These are phyloP conservation scores for Temnopleurus reevesii DNA, from an alignment of 53 echinoderm and acorn worm species.

Conservation along the genomic window DNA sequence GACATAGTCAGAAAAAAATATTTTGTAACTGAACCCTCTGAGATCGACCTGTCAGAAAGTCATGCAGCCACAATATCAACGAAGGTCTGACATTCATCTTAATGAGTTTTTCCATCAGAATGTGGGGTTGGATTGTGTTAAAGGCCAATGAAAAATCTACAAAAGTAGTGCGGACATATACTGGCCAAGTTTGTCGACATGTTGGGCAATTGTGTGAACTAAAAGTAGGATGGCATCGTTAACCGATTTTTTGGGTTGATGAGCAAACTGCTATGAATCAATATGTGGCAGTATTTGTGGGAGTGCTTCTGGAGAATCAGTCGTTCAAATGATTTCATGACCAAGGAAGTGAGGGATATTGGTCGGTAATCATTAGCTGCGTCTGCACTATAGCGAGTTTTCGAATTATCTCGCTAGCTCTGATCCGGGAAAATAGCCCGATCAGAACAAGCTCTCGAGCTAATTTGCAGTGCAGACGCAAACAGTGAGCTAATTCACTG, in stretches of 20 bases:
- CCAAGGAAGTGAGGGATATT: neutral
- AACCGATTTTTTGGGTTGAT: neutral
- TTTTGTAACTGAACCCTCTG: too few relatives aligned
- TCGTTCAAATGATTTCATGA: too few relatives aligned
- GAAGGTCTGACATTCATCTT: neutral
- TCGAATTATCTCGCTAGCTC: too few relatives aligned
- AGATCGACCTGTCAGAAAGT: neutral
- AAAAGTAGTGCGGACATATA: neutral
- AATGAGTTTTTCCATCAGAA: conserved; percentile 19
- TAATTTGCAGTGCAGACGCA: too few relatives aligned
- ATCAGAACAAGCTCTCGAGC: too few relatives aligned
- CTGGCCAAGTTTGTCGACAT: neutral
- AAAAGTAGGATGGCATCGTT: neutral
- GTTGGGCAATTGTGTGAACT: neutral
- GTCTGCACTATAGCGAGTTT: too few relatives aligned
- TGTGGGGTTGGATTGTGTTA: conserved; percentile 32
- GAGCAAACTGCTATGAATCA: neutral
- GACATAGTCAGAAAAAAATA: too few relatives aligned
- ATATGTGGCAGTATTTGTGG: neutral
- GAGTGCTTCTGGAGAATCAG: too few relatives aligned
- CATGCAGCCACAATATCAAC: neutral
- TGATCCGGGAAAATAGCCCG: too few relatives aligned
- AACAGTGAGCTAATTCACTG: too few relatives aligned
- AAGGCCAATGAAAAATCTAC: conserved; percentile 59
- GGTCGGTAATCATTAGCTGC: conserved; percentile 37